phyloP scores from a whole-genome alignment of 2,797 vertebrate species.

The Dallia pectoralis region DNA sequence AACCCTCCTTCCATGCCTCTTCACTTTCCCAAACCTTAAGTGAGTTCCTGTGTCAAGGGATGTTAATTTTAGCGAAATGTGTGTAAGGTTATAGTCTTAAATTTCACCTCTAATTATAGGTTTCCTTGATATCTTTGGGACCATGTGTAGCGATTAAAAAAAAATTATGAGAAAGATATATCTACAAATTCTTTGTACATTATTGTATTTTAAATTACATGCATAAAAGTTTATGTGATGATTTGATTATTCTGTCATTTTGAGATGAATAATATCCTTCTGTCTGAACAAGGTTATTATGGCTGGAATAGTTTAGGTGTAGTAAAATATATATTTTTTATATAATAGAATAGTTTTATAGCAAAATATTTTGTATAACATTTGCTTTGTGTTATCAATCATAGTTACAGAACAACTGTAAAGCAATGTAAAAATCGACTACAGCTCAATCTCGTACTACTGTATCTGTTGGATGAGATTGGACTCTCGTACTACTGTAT shows the following conservation, averaged over 20 bases:
- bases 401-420: no score
- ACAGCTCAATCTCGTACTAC: no score
- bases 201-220: neutral
- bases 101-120: conserved; percentile 60
- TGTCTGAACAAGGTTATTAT: conserved; percentile 85
- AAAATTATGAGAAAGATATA: no score
- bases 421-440: no score
- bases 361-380: no score
- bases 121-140: conserved; percentile 87
- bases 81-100: neutral
- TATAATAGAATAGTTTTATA: no score
- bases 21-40: conserved; percentile 69
- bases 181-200: neutral
- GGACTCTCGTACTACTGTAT: no score
- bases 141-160: conserved; percentile 88
- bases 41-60: conserved; percentile 60
- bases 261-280: conserved; percentile 92
- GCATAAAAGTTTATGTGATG: neutral
- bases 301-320: neutral
- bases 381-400: no score
- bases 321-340: neutral
- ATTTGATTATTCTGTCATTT: conserved; percentile 38
- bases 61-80: neutral
- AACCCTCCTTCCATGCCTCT: conserved; percentile 4
- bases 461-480: no score